Conservation (phyloP, 2,797 vertebrate genomes). For the Sebastes cheni region DNA sequence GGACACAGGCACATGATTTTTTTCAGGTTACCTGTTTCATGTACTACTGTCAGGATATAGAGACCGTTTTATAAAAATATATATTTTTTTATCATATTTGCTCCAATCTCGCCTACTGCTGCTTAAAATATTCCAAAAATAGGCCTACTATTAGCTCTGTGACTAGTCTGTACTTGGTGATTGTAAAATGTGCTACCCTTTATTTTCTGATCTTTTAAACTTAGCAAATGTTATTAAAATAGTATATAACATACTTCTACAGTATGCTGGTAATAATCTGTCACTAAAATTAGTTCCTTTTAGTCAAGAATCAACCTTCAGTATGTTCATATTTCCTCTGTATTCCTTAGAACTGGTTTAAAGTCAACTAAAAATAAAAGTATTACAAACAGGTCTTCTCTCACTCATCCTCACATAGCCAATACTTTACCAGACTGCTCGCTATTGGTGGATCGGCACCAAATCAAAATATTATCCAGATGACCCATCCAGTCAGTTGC, state of each 20-base stretch:
- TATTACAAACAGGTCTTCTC: background rate
- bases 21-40: no score
- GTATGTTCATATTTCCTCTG: background rate
- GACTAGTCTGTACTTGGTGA: background rate
- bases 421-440: background rate
- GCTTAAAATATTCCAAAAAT: background rate
- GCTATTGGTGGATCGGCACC: background rate
- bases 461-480: background rate
- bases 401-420: background rate
- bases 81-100: no score
- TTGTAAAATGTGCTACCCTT: background rate
- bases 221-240: background rate
- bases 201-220: background rate
- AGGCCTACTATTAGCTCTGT: background rate
- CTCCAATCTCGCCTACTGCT: no score
- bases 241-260: background rate
- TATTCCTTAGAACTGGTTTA: background rate
- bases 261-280: background rate
- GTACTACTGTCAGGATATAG: no score
- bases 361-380: background rate
- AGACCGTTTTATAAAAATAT: no score
- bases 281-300: background rate
- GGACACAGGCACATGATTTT: no score
- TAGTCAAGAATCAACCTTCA: background rate
- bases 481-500: background rate